These are phyloP conservation scores for Drosophila diplacantha DNA, from an alignment of 2,888 invertebrate genomes.

Conservation along the genomic window DNA sequence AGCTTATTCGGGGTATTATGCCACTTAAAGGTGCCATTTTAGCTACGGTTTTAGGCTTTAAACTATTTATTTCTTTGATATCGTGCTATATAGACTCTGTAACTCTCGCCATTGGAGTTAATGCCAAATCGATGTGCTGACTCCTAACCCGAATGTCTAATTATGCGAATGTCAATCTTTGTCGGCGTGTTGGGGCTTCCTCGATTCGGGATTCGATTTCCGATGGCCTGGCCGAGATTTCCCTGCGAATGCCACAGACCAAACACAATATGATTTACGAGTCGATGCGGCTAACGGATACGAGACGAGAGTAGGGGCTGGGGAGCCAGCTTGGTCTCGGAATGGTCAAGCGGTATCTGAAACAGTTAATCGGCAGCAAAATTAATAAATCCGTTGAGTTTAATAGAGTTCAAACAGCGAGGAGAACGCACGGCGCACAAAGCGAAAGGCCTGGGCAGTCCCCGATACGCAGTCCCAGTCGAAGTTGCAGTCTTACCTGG, in stretches of 20 bases:
- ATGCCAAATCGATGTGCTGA: conserved; percentile 21
- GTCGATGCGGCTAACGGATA: conserved; percentile 64
- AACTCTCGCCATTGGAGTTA: conserved; percentile 48
- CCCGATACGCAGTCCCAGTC: conserved; percentile 52
- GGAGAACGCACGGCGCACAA: conserved; percentile 40
- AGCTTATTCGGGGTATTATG: neutral
- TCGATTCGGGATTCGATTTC: conserved; percentile 42
- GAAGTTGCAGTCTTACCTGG: conserved; percentile 12
- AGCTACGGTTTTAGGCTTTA: no score
- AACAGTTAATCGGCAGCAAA: conserved; percentile 71
- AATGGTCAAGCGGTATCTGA: conserved; percentile 61
- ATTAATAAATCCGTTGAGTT: conserved; percentile 72
- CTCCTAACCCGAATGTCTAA: conserved; percentile 23
- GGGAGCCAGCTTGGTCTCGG: conserved; percentile 21
- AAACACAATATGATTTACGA: conserved; percentile 62
- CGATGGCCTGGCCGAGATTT: conserved; percentile 41
- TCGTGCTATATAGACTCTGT: conserved; percentile 26
- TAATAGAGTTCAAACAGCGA: conserved; percentile 72
- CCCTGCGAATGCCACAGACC: conserved; percentile 31
- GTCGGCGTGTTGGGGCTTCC: conserved; percentile 33
- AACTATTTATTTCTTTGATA: conserved; percentile 15
- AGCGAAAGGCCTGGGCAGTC: conserved; percentile 42
- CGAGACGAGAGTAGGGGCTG: conserved; percentile 18
- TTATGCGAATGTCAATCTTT: conserved; percentile 56
- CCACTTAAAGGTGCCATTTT: no score